phyloP scores from a whole-genome alignment of 1,140 invertebrate genomes.

The Sinella curviseta region DNA sequence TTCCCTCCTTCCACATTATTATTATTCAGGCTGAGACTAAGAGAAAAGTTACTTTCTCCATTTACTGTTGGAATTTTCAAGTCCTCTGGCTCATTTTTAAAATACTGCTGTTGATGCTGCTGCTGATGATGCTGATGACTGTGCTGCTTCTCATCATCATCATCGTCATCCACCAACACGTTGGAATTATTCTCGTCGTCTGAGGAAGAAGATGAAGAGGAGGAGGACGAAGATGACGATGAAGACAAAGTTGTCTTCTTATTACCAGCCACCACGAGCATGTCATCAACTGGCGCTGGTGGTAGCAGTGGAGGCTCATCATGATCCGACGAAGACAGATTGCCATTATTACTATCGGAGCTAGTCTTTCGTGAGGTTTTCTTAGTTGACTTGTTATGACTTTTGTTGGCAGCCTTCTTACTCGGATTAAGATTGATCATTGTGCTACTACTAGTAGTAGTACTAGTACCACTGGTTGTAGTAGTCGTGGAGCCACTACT shows the following conservation, averaged over 20 bases:
- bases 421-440: conserved; percentile 17
- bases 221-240: background rate
- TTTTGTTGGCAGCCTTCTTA: conserved; percentile 17
- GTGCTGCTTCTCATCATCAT: background rate
- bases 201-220: background rate
- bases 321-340: conserved; percentile 24
- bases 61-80: background rate
- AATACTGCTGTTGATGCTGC: background rate
- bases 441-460: no score
- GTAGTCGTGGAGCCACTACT: background rate
- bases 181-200: conserved; percentile 1
- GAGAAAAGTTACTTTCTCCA: conserved; percentile 17
- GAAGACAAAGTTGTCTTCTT: conserved; percentile 12
- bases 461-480: background rate
- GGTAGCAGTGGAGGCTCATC: background rate
- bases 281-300: conserved; percentile 7
- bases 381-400: conserved; percentile 26
- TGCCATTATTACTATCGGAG: conserved; percentile 22
- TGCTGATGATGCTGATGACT: background rate
- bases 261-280: background rate
- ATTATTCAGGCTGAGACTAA: conserved; percentile 9
- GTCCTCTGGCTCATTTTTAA: conserved; percentile 17
- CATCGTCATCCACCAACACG: background rate
- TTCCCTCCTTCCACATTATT: conserved; percentile 14
- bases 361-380: conserved; percentile 6